phyloP scores from a whole-genome alignment of 1,140 invertebrate genomes.

The Hyphantria cunea region DNA sequence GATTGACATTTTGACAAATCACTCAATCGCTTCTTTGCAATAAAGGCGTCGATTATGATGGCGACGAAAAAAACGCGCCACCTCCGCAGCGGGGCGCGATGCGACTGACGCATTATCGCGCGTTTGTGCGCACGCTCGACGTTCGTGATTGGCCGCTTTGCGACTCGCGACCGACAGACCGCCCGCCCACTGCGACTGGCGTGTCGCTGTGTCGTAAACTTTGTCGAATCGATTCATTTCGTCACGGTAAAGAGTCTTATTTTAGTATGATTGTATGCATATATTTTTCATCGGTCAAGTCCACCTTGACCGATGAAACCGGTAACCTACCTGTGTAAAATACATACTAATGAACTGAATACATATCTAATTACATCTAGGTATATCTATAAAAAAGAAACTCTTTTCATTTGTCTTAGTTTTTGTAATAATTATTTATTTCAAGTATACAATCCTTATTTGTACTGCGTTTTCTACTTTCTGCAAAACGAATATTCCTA shows the following conservation, averaged over 20 bases:
- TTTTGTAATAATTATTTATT: too few relatives aligned
- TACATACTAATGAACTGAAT: too few relatives aligned
- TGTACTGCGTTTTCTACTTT: too few relatives aligned
- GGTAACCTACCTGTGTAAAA: too few relatives aligned
- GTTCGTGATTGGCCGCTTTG: slow-evolving; percentile 36
- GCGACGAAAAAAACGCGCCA: slow-evolving; percentile 41
- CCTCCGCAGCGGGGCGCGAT: slow-evolving; percentile 25
- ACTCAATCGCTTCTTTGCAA: slow-evolving; percentile 7
- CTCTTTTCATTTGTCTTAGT: too few relatives aligned
- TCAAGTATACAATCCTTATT: too few relatives aligned
- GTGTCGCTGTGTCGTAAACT: slow-evolving; percentile 38
- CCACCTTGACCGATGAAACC: too few relatives aligned
- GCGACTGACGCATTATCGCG: slow-evolving; percentile 43
- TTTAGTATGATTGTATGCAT: slow-evolving; percentile 1
- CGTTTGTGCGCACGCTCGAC: slow-evolving; percentile 41
- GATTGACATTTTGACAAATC: slow-evolving; percentile 34
- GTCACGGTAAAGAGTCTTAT: slow-evolving; percentile 25
- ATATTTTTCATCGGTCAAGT: too few relatives aligned
- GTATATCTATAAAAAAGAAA: too few relatives aligned
- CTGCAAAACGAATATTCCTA: too few relatives aligned
- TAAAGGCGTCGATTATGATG: slow-evolving; percentile 22
- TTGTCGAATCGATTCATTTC: slow-evolving; percentile 30
- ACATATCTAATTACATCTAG: too few relatives aligned
- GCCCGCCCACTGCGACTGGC: slow-evolving; percentile 48
- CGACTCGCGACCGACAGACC: slow-evolving; percentile 43